These are phyloP conservation scores for Pteruthius melanotis DNA, from an alignment of 2,113 vertebrate species.

Conservation along the genomic window DNA sequence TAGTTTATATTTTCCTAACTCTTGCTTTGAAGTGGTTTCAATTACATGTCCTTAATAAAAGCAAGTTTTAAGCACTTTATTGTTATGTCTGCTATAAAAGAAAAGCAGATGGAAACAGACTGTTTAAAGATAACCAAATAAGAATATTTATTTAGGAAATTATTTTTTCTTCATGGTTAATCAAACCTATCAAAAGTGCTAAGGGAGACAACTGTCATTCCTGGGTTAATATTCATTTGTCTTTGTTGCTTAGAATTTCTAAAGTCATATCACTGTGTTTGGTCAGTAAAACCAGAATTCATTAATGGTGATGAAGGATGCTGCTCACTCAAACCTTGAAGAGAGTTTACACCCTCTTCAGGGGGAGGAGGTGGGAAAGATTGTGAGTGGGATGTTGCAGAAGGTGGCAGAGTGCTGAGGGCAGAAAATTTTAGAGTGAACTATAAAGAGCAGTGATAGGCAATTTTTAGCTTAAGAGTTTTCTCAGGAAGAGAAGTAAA, in stretches of 20 bases:
- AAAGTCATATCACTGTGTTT: neutral
- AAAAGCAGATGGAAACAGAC: constrained; percentile 1
- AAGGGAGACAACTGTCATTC: neutral
- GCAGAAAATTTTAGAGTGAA: neutral
- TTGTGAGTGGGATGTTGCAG: neutral
- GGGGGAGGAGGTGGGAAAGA: neutral
- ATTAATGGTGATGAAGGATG: neutral
- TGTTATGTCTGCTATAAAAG: constrained; percentile 38
- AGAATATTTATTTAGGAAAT: neutral
- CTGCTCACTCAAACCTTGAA: neutral
- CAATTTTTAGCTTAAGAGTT: neutral
- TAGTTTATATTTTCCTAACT: neutral
- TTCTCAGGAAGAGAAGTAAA: neutral
- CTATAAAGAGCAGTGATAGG: neutral
- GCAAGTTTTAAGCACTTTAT: neutral
- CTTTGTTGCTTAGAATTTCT: neutral
- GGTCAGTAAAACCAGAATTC: neutral
- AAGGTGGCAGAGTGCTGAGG: neutral
- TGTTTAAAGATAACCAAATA: neutral
- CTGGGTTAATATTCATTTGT: neutral
- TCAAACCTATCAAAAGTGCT: neutral
- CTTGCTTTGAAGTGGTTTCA: constrained; percentile 32
- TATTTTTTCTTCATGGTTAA: neutral
- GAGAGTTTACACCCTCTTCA: neutral
- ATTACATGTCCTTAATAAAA: neutral